Percentiles rank a stretch among this genome's conserved stretches.
These are phyloP conservation scores for Micropoecilia bifurca DNA, from an alignment of 2,797 vertebrate species.

Conservation along the genomic window DNA sequence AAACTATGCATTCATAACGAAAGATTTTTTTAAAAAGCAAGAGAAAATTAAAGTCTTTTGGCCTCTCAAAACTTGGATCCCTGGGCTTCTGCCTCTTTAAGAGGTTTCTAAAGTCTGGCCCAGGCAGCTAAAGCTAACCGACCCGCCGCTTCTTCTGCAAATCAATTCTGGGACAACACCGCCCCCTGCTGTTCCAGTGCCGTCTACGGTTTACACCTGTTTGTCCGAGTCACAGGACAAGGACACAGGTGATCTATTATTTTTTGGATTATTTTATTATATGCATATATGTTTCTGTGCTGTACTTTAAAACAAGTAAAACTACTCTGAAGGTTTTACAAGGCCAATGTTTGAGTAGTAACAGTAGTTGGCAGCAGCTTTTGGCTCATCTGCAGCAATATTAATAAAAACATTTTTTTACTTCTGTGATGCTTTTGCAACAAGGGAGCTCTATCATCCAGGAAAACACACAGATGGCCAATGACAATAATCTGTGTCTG, in stretches of 20 bases:
- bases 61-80: neutral
- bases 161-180: slow-evolving; percentile 26
- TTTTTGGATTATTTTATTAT: neutral
- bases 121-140: neutral
- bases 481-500: neutral
- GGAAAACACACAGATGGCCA: neutral
- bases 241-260: neutral
- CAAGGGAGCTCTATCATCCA: neutral
- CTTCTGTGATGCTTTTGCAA: neutral
- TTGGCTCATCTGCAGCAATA: neutral
- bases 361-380: neutral
- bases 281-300: neutral
- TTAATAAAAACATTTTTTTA: neutral
- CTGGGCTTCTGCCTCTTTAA: too few species aligned
- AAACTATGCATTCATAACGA: neutral
- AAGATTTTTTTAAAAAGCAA: neutral
- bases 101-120: too few species aligned
- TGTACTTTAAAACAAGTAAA: neutral
- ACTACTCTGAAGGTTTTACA: neutral
- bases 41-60: neutral
- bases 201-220: neutral
- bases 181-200: slow-evolving; percentile 47
- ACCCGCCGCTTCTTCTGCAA: neutral
- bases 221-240: neutral
- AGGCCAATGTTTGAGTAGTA: neutral